Percentiles rank a stretch among this genome's conserved stretches.
These are phyloP conservation scores for Axea sp. DNA, from an alignment of 2,888 invertebrate genomes.

Conservation along the genomic window DNA sequence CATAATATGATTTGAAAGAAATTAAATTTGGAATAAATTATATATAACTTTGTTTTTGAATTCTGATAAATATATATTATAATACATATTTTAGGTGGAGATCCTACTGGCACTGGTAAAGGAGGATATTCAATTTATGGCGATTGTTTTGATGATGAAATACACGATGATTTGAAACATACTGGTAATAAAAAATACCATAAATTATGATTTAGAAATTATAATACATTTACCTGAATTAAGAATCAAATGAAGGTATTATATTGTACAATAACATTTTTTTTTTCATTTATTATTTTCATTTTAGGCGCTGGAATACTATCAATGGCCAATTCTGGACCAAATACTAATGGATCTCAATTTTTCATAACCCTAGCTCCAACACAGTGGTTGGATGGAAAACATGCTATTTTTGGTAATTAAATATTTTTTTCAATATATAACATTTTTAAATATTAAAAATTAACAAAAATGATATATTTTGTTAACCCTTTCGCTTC, in stretches of 20 bases:
- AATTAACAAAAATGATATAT: not conserved
- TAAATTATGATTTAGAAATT: too few relatives aligned
- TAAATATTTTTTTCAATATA: not conserved
- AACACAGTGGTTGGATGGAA: conserved; percentile 98
- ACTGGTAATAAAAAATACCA: too few relatives aligned
- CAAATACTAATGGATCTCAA: conserved; percentile 97
- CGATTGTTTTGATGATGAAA: conserved; percentile 96
- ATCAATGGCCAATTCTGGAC: conserved; percentile 99
- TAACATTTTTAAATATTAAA: not conserved
- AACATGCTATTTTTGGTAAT: conserved; percentile 96
- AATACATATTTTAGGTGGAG: conserved; percentile 90
- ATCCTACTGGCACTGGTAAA: conserved; percentile 97
- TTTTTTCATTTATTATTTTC: too few relatives aligned
- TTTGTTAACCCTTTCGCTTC: too few relatives aligned
- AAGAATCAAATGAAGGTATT: too few relatives aligned
- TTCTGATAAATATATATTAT: too few relatives aligned
- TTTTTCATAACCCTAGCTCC: conserved; percentile 98
- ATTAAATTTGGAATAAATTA: too few relatives aligned
- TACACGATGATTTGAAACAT: conserved; percentile 95
- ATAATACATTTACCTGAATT: too few relatives aligned
- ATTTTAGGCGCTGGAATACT: conserved; percentile 84
- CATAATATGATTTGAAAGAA: too few relatives aligned
- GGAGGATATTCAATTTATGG: conserved; percentile 99
- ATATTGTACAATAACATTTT: too few relatives aligned
- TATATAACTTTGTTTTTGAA: too few relatives aligned